Evolutionary conservation across 2,888 invertebrate species (phyloP), one percentile per base, ranked within the genome.

Genomic region (Physocephala rufipes): DNA sequence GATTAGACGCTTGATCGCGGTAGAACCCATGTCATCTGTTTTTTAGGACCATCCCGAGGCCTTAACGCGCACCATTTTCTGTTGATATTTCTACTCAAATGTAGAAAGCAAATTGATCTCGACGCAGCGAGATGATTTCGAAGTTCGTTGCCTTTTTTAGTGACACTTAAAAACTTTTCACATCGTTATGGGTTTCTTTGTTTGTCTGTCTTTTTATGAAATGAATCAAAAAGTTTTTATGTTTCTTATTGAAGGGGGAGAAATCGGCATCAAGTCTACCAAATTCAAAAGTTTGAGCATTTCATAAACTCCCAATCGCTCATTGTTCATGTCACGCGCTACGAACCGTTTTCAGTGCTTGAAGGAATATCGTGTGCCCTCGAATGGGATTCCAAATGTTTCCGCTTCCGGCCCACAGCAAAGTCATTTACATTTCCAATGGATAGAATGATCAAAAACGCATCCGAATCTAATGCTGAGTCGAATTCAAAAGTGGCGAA

Each of bases 201-300:
- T 74, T 68, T 43, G 53, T 59, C 36, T 73, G 45, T 24, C 36
- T 65, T 51, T 58, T 45, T 19, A 16, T 13, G n/a, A 45, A 61
- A 49, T 26, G 49, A 68, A 68, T 62, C n/a, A n/a, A 16, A 53
- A 53, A 68, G 36, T 62, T 68, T 49, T 30, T 4, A 36, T 4
- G 62, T 62, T 26, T 45, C 24, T 51, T 28, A 7, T 24, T 58
- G 51, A 80, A 79, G 79, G 77, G 79, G 76, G 74, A 81, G 81
- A 80, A 83, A 80, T 80, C 82, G 53, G 5, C 78, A 80, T 81
- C 80, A 82, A 82, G 82, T 83, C 82, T 80, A 82, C 80, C 80
- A 81, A 79, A 75, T 66, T 78, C 74, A 73, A 76, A 76, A 76
- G 75, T 77, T 76, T 70, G 67, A 67, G 67, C 75, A 78, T 81